phyloP scores from a whole-genome alignment of 2,888 invertebrate species.

The Acleris emargana region DNA sequence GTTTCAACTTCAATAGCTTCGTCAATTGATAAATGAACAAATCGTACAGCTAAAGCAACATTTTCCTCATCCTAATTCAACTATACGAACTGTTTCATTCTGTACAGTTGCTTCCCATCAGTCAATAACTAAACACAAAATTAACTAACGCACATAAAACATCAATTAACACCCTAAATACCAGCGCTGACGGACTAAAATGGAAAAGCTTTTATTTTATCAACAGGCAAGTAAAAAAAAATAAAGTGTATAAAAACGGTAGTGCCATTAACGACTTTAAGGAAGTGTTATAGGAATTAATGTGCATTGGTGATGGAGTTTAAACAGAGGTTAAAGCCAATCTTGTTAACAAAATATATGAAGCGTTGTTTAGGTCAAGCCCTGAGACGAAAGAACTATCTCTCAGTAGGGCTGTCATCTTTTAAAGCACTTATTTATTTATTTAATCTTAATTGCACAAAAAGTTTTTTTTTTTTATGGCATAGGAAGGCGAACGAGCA shows the following conservation, averaged over 20 bases:
- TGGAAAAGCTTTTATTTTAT: constrained; percentile 41
- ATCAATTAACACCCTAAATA: constrained; percentile 42
- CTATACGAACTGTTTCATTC: constrained; percentile 55
- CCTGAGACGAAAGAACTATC: constrained; percentile 64
- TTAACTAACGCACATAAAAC: constrained; percentile 36
- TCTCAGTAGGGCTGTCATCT: no score
- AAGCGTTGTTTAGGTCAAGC: constrained; percentile 66
- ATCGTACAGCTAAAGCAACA: constrained; percentile 39
- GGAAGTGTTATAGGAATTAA: constrained; percentile 6
- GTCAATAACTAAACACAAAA: constrained; percentile 62
- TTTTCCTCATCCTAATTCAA: no score
- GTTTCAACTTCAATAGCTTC: constrained; percentile 47
- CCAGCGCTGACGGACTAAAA: constrained; percentile 43
- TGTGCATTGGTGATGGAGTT: constrained; percentile 38
- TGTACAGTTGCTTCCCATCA: constrained; percentile 70
- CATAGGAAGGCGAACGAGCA: no score
- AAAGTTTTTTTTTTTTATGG: no score
- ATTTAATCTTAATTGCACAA: no score
- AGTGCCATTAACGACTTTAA: constrained; percentile 17
- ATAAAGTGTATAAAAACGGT: constrained; percentile 42
- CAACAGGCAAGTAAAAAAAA: constrained; percentile 47
- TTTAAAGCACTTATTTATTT: no score
- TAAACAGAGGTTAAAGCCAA: constrained; percentile 52
- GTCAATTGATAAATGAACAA: constrained; percentile 61
- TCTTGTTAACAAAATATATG: constrained; percentile 74